Evolutionary conservation across 2,113 vertebrate species (phyloP).

Genomic region (Callipepla squamata): DNA sequence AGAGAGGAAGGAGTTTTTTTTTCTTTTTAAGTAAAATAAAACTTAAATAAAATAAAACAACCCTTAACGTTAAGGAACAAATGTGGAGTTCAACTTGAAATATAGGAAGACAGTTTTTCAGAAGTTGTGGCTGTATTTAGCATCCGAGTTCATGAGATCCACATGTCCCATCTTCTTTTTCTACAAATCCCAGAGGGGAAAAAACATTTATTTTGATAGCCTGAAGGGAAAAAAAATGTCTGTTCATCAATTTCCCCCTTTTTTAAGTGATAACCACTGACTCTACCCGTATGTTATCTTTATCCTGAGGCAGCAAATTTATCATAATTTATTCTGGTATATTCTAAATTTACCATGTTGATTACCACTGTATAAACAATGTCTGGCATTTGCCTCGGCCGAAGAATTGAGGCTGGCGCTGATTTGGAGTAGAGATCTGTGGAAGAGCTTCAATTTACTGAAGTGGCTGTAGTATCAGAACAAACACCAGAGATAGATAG

Average conservation of each 20-base stretch:
- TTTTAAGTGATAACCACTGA: conserved; percentile 74
- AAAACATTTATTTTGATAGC: conserved; percentile 65
- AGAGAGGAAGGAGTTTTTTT: no score
- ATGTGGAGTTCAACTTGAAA: conserved; percentile 42
- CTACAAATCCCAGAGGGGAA: conserved; percentile 63
- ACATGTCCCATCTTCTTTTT: conserved; percentile 71
- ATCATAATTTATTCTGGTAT: conserved; percentile 87
- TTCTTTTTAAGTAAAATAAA: neutral
- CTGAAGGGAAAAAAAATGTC: conserved; percentile 64
- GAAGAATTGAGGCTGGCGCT: conserved; percentile 62
- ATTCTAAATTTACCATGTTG: conserved; percentile 86
- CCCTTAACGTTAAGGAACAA: conserved; percentile 29
- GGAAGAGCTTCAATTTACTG: conserved; percentile 73
- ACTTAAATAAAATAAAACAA: neutral
- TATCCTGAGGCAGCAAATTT: conserved; percentile 81
- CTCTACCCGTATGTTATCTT: conserved; percentile 81
- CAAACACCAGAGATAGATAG: conserved; percentile 76
- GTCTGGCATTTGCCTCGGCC: conserved; percentile 75
- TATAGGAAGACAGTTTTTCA: conserved; percentile 48
- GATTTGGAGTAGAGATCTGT: conserved; percentile 74
- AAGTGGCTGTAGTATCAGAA: conserved; percentile 74
- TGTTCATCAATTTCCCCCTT: conserved; percentile 77
- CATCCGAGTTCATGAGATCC: conserved; percentile 73
- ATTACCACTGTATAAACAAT: conserved; percentile 85
- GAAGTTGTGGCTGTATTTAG: conserved; percentile 69